Base-by-base conservation (phyloP, 2,113 vertebrate genomes). In the Hypocryptadius cinnamomeus region DNA sequence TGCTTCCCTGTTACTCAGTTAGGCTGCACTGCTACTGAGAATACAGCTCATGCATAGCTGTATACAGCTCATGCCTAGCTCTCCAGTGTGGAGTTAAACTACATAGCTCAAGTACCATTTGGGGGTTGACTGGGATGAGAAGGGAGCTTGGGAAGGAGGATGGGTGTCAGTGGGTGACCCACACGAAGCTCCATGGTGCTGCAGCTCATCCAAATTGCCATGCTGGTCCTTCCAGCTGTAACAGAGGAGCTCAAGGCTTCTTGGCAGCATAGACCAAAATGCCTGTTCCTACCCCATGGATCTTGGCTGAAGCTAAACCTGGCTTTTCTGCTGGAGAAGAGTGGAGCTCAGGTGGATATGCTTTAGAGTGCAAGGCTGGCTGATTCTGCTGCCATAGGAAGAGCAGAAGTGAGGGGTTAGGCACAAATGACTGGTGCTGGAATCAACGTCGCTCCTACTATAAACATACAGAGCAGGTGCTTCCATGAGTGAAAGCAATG, bases 371-470 rank as follows among this genome's bases (percentile, higher is more conserved):
- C 44, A 74, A 23, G 14, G 8, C 23, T 74, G 51, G 13, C 30
- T 68, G 20, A 31, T 54, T 47, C 51, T 60, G 39, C 44, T 51
- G 69, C 59, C 53, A 8, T 8, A 7, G 68, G 54, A 66, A 86
- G 10, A 33, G 28, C 5, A 40, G 24, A 60, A 71, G 17, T 0
- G 0, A 35, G 17, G 9, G 7, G 6, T 39, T 15, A 30, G 33
- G 51, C 25, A 72, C 65, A 42, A 65, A 31, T 0, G 0, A 7
- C 23, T 60, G 27, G 15, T 56, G 6, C 27, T 44, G 35, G 35
- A 23, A 33, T 64, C 31, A 56, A 3, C 14, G 23, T 27, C n/a
- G 4, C 20, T 79, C 50, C 68, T 79, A 10, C 51, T 18, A 15
- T 10, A 53, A 76, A 53, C 19, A 72, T 15, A 7, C 7, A 13